Conservation (phyloP, 2,888 invertebrate genomes). For the Iselma pallidipennis region DNA sequence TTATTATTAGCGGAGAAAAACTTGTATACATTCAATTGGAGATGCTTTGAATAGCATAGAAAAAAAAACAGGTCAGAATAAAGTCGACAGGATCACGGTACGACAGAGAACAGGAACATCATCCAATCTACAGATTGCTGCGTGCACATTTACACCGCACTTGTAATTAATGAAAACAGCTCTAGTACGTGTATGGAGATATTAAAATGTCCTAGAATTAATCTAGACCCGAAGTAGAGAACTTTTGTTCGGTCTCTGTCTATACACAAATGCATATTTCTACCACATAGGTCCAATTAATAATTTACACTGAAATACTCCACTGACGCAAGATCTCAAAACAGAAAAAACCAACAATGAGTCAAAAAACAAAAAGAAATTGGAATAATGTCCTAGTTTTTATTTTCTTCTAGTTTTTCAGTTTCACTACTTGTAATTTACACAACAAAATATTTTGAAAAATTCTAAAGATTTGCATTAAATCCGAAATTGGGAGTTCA, state of each 20-base stretch:
- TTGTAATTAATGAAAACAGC: constrained; percentile 28
- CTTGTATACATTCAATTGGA: background rate
- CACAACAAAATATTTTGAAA: too few species aligned
- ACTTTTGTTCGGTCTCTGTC: constrained; percentile 2
- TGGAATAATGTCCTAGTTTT: too few species aligned
- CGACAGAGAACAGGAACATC: constrained; percentile 14
- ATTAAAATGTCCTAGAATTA: constrained; percentile 25
- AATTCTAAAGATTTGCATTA: too few species aligned
- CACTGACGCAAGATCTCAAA: background rate
- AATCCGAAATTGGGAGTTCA: background rate
- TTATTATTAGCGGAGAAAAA: background rate
- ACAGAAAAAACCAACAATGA: too few species aligned
- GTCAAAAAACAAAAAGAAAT: too few species aligned
- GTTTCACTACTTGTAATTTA: too few species aligned
- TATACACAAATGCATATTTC: background rate
- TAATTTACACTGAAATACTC: constrained; percentile 7
- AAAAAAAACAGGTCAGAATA: background rate
- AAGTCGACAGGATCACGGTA: constrained; percentile 11
- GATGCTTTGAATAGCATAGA: too few species aligned
- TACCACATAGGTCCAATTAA: constrained; percentile 18
- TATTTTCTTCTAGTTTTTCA: too few species aligned
- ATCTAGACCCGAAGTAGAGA: constrained; percentile 7
- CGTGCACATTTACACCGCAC: constrained; percentile 25
- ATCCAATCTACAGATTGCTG: constrained; percentile 27
- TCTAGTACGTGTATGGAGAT: constrained; percentile 18